A percentile compares a stretch with the other conserved stretches of the same genome.
These are phyloP conservation scores for Rhizomys pruinosus DNA, from an alignment of 2,113 vertebrate species.

Conservation along the genomic window DNA sequence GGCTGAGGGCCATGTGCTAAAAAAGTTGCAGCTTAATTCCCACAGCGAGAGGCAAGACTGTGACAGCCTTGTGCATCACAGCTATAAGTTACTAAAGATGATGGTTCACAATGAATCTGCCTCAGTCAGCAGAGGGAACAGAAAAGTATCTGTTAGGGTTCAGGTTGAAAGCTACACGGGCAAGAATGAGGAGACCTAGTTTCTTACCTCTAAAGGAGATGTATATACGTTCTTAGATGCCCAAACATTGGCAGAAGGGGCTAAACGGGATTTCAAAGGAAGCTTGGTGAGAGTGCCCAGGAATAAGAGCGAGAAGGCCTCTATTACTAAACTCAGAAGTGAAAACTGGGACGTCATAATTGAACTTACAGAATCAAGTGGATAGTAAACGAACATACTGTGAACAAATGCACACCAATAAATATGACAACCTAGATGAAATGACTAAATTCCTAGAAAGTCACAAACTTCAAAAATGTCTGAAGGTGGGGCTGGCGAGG, in stretches of 20 bases:
- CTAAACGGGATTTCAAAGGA: conserved; percentile 44
- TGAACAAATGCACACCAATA: conserved; percentile 19
- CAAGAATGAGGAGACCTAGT: conserved; percentile 21
- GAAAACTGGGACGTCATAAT: background rate
- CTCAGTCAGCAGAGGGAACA: conserved; percentile 33
- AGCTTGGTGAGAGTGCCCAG: conserved; percentile 17
- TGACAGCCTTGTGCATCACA: background rate
- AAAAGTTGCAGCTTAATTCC: conserved; percentile 49
- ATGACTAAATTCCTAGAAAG: conserved; percentile 57
- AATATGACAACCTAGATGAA: conserved; percentile 45
- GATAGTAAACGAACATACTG: conserved; percentile 31
- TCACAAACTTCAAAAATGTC: conserved; percentile 7
- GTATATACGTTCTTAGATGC: conserved; percentile 23
- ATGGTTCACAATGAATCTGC: conserved; percentile 40
- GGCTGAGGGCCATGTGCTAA: conserved; percentile 4
- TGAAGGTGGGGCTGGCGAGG: too few relatives aligned
- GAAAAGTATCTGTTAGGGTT: background rate
- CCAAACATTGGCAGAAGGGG: conserved; percentile 44
- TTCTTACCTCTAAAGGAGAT: conserved; percentile 50
- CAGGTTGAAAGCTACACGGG: conserved; percentile 6
- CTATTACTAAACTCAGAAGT: conserved; percentile 52
- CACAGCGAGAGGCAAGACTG: background rate
- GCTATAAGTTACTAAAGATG: background rate
- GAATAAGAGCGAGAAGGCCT: conserved; percentile 45
- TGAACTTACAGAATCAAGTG: conserved; percentile 39